A percentile compares a stretch with the other conserved stretches of the same genome.
Conservation (phyloP, 2,113 vertebrate genomes). For the Hoplias malabaricus region DNA sequence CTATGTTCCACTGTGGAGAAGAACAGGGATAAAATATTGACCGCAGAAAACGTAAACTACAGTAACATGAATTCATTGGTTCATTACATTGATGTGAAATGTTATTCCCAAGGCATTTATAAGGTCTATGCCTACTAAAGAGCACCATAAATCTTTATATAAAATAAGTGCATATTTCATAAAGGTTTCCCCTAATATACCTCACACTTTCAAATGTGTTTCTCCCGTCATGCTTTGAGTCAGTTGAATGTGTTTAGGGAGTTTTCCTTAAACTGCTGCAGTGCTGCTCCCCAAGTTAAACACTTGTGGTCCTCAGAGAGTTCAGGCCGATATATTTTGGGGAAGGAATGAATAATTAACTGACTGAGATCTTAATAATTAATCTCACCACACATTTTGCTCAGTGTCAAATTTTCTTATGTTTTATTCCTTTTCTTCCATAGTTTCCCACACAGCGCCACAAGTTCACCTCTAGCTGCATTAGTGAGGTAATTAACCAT, state of each 20-base stretch:
- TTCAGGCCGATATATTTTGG: not conserved
- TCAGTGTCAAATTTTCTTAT: constrained; percentile 3
- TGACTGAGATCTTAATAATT: constrained; percentile 25
- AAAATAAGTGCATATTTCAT: too few relatives aligned
- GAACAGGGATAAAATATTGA: too few relatives aligned
- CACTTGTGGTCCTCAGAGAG: not conserved
- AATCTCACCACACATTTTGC: constrained; percentile 18
- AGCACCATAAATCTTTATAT: too few relatives aligned
- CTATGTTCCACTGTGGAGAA: too few relatives aligned
- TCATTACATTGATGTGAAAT: too few relatives aligned
- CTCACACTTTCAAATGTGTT: too few relatives aligned
- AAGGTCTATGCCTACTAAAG: too few relatives aligned
- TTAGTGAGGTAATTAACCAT: not conserved
- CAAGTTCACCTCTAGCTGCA: not conserved
- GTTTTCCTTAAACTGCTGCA: not conserved
- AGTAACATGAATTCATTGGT: too few relatives aligned
- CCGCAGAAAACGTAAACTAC: too few relatives aligned
- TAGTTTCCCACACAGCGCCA: not conserved
- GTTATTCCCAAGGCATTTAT: too few relatives aligned
- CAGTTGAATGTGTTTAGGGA: not conserved
- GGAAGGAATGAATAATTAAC: constrained; percentile 20
- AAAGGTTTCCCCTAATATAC: too few relatives aligned
- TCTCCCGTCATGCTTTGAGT: not conserved
- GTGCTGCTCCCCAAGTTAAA: not conserved
- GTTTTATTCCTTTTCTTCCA: not conserved